Conservation (phyloP, 2,797 vertebrate species). For the Myotis vivesi region DNA sequence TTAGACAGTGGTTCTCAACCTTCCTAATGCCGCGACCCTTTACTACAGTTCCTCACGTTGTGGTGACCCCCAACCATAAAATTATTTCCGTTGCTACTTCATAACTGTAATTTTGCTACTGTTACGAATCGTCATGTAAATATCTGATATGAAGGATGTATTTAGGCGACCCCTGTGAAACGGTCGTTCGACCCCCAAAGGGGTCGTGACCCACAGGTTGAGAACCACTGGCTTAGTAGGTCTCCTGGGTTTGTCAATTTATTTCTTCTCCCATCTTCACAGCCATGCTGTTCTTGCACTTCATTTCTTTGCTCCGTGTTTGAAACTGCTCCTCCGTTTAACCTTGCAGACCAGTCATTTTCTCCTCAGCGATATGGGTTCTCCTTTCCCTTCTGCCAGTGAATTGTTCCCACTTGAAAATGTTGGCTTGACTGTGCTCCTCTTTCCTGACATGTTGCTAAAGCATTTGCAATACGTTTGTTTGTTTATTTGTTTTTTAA, state of each 20-base stretch:
- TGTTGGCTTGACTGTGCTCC: background rate
- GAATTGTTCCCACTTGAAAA: background rate
- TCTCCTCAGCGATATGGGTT: background rate
- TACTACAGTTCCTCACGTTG: too few species aligned
- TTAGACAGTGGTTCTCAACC: background rate
- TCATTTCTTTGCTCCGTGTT: background rate
- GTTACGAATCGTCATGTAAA: too few species aligned
- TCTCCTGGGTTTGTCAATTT: background rate
- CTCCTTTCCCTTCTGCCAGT: background rate
- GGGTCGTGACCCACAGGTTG: too few species aligned
- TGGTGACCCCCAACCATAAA: too few species aligned
- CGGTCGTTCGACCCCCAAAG: too few species aligned
- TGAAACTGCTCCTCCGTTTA: background rate
- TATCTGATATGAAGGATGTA: too few species aligned
- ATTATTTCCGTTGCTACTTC: too few species aligned
- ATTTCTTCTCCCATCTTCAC: background rate
- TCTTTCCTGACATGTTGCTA: background rate
- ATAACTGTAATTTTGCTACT: too few species aligned
- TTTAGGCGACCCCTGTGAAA: too few species aligned
- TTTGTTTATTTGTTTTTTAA: background rate
- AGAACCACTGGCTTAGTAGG: background rate
- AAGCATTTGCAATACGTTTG: background rate
- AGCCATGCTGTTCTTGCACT: background rate
- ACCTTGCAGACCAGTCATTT: background rate
- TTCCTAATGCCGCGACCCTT: too few species aligned